A percentile compares a stretch with the other conserved stretches of the same genome.
Conservation (phyloP, 1,140 invertebrate genomes). For the Xylocopa sonorina region DNA sequence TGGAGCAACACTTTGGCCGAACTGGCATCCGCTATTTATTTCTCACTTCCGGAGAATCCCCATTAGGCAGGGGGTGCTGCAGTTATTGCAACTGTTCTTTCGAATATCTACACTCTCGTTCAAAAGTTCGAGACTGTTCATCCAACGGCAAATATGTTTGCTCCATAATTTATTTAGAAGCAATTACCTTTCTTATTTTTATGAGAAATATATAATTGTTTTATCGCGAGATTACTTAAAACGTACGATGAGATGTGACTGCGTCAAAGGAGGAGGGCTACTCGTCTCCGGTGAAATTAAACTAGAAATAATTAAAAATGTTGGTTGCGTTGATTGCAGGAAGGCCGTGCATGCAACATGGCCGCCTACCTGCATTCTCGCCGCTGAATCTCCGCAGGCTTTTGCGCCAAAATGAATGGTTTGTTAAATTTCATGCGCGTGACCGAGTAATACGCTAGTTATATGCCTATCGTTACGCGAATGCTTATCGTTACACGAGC, state of each 20-base stretch:
- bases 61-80: background rate
- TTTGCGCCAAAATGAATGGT: conserved; percentile 37
- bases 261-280: no score
- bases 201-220: no score
- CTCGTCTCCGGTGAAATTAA: no score
- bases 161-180: no score
- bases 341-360: no score
- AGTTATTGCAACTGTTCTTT: conserved; percentile 13
- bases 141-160: no score
- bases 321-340: background rate
- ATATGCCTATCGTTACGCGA: conserved; percentile 58
- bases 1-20: conserved; percentile 42
- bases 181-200: no score
- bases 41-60: conserved; percentile 52
- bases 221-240: no score
- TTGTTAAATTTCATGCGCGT: conserved; percentile 40
- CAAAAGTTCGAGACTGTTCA: no score
- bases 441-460: conserved; percentile 37
- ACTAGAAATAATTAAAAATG: background rate
- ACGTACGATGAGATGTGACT: no score
- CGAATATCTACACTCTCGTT: background rate
- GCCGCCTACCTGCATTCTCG: no score
- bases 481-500: conserved; percentile 59
- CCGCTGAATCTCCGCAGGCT: background rate
- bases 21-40: conserved; percentile 64